phyloP scores from a whole-genome alignment of 1,140 invertebrate species.

The Leptinotarsa undecemlineata region DNA sequence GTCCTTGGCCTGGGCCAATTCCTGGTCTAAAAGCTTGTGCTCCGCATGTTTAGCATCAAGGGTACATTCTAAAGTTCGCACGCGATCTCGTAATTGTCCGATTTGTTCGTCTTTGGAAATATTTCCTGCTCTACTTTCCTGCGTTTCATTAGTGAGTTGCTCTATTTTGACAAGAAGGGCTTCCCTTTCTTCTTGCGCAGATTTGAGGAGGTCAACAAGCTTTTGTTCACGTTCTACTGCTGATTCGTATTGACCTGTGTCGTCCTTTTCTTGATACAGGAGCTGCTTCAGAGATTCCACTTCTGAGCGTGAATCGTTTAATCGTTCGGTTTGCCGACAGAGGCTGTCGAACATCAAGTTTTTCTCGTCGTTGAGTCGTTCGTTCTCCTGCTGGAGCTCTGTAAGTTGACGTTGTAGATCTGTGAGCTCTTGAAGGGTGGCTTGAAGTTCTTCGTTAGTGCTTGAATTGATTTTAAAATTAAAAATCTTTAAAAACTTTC shows the following conservation, averaged over 20 bases:
- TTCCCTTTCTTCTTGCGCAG: conserved; percentile 77
- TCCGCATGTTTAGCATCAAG: conserved; percentile 73
- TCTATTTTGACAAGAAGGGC: conserved; percentile 75
- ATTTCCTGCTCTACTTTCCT: conserved; percentile 54
- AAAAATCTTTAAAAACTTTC: conserved; percentile 9
- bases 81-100: conserved; percentile 67
- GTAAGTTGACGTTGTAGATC: conserved; percentile 85
- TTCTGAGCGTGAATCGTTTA: conserved; percentile 79
- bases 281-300: conserved; percentile 56
- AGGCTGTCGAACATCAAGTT: conserved; percentile 86
- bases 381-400: conserved; percentile 86
- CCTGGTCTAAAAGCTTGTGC: conserved; percentile 71
- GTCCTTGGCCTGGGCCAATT: conserved; percentile 71
- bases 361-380: conserved; percentile 85
- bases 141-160: conserved; percentile 72
- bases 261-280: conserved; percentile 55
- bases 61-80: conserved; percentile 70
- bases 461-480: conserved; percentile 56
- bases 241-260: conserved; percentile 66
- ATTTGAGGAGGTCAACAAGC: conserved; percentile 82
- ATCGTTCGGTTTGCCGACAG: conserved; percentile 87
- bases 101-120: conserved; percentile 59
- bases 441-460: conserved; percentile 94
- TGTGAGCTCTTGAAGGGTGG: conserved; percentile 88
- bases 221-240: conserved; percentile 79